A percentile compares a stretch with the other conserved stretches of the same genome.
Conservation (phyloP, 92 coral and sea anemone genomes). For the Muricea muricata region DNA sequence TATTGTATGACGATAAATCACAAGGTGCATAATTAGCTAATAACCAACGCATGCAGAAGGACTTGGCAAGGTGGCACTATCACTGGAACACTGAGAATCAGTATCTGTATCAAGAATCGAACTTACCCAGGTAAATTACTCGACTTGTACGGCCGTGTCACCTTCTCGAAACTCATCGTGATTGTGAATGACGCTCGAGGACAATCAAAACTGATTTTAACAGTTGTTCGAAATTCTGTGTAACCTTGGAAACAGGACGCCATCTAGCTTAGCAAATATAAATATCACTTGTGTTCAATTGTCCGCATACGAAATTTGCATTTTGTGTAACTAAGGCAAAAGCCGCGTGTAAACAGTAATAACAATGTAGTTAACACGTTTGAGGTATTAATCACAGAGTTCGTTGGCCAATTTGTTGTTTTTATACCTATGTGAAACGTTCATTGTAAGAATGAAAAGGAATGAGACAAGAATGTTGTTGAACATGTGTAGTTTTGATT, state of each 20-base stretch:
- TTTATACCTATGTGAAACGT: neutral
- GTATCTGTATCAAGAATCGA: too few species aligned
- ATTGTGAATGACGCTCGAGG: neutral
- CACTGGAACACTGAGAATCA: too few species aligned
- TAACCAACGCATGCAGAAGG: neutral
- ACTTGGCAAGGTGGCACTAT: too few species aligned
- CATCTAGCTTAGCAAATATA: neutral
- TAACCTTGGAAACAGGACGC: conserved; percentile 38
- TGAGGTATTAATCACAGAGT: neutral
- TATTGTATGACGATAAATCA: neutral
- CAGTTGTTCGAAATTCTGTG: neutral
- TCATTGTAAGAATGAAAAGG: neutral
- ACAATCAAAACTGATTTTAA: neutral
- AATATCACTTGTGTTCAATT: conserved; percentile 9
- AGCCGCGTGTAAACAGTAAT: neutral
- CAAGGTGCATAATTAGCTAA: neutral
- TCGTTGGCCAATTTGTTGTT: neutral
- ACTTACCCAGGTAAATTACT: conserved; percentile 97
- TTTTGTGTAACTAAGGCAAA: conserved; percentile 25
- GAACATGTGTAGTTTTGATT: neutral
- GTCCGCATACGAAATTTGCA: conserved; percentile 26
- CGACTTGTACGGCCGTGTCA: conserved; percentile 87
- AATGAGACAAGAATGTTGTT: neutral
- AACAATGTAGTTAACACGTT: neutral
- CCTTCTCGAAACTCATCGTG: conserved; percentile 89